Percentiles rank a stretch among this genome's conserved stretches.
phyloP scores from a whole-genome alignment of 2,797 vertebrate genomes.

The Myripristis jacobus region DNA sequence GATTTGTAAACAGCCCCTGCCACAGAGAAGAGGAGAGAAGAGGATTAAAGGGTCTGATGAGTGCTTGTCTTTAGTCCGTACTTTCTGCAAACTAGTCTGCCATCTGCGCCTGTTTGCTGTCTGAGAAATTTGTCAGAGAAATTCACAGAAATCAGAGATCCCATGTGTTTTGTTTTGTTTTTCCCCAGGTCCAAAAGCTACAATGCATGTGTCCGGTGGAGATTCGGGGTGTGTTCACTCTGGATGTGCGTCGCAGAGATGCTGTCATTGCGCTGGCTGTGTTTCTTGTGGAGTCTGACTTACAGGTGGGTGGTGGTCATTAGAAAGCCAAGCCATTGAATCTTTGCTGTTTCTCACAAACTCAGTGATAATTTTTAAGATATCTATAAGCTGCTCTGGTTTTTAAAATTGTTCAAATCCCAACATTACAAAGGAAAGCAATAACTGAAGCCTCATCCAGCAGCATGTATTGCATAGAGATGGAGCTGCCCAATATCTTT shows the following conservation, averaged over 20 bases:
- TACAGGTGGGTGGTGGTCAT: conserved; percentile 86
- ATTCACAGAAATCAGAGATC: background rate
- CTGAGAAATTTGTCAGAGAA: background rate
- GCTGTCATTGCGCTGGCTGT: conserved; percentile 95
- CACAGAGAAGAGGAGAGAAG: background rate
- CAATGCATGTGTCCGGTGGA: conserved; percentile 97
- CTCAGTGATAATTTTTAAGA: background rate
- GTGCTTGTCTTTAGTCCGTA: background rate
- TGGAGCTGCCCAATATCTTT: background rate
- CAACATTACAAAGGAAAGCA: background rate
- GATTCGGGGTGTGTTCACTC: conserved; percentile 90
- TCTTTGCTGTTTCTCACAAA: background rate
- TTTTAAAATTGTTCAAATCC: background rate
- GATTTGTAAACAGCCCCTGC: background rate
- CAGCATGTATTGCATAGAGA: background rate
- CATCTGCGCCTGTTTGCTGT: background rate
- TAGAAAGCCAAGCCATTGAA: background rate
- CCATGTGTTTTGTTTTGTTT: no score
- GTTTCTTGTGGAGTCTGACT: conserved; percentile 94
- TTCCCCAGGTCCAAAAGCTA: conserved; percentile 91
- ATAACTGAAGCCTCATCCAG: background rate
- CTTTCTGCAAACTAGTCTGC: background rate
- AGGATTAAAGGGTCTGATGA: background rate
- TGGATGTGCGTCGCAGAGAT: conserved; percentile 94
- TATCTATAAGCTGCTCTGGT: background rate